Conservation (phyloP, 2,113 vertebrate genomes). For the Coryphaenoides rupestris region DNA sequence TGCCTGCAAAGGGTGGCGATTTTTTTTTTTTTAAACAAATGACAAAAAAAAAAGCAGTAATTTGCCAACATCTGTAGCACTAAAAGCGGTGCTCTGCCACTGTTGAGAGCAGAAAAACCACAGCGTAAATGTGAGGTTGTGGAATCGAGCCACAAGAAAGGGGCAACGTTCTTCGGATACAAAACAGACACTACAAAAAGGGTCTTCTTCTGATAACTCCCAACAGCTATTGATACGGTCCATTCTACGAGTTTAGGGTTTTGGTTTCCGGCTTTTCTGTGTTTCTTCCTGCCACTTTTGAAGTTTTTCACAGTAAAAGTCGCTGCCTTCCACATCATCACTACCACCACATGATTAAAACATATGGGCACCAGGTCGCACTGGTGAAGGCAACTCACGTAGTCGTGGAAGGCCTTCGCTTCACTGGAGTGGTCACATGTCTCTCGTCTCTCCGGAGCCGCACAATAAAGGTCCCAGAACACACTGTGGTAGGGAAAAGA, state of each 20-base stretch:
- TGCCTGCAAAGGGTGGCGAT: too few species aligned
- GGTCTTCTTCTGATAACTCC: too few species aligned
- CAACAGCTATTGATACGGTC: too few species aligned
- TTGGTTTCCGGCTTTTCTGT: too few species aligned
- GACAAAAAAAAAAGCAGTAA: too few species aligned
- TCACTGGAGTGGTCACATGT: slow-evolving; percentile 99
- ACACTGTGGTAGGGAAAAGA: slow-evolving; percentile 75
- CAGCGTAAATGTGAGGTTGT: too few species aligned
- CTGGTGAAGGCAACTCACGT: slow-evolving; percentile 85
- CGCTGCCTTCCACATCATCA: slow-evolving; percentile 12
- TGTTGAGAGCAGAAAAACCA: too few species aligned
- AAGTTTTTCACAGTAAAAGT: neutral
- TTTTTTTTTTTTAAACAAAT: too few species aligned
- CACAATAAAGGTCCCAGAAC: slow-evolving; percentile 99
- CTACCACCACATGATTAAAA: slow-evolving; percentile 1
- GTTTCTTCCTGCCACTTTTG: slow-evolving; percentile 2
- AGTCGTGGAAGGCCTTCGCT: slow-evolving; percentile 99
- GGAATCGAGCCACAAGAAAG: neutral
- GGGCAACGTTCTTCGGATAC: neutral
- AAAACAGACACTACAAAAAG: too few species aligned
- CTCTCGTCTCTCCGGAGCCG: slow-evolving; percentile 96
- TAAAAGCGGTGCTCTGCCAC: too few species aligned
- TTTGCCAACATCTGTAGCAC: too few species aligned
- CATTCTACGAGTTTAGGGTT: too few species aligned
- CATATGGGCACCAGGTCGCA: slow-evolving; percentile 25